Evolutionary conservation across 64 coral and sea anemone genomes (phyloP), one percentile per base, ranked within the genome.

Genomic region (Stylophora pistillata): DNA sequence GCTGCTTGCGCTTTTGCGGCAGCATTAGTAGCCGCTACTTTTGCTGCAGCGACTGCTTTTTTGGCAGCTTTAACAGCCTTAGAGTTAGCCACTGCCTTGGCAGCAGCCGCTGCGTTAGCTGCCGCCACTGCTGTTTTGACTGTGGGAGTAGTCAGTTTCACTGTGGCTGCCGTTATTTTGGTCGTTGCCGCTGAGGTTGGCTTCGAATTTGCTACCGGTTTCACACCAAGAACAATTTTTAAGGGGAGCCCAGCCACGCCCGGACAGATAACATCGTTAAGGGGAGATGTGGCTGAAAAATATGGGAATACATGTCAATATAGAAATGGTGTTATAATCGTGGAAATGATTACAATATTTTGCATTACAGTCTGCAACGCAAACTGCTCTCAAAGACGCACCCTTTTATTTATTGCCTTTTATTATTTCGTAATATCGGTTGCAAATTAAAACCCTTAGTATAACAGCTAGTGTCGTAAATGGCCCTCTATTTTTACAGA

Each of bases 1-100:
- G 70, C 85, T 34, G 70, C 72, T 20, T 73, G 21, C 58, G 85
- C 72, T 74, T 73, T 75, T 26, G 85, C 72, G 23, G 26, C 72
- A 6, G 85, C 85, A 20, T 73, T 75, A 58, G 85, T 30, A 1
- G 69, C 56, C 26, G 72, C 85, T 23, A 57, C 20, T 23, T 57
- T 87, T 1, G 28, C 53, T 58, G 85, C 85, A 34, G 23, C 68
- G 3, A 55, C 53, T 2, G 85, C 72, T 74, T 56, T 87, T 28
- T 57, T 62, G 2, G 85, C 85, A 13, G 71, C 72, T 31, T 34
- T 15, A 20, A 55, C 74, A 20, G 74, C 74, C 53, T 34, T 55
- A 47, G 74, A 47, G 9, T 34, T 76, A 47, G 68, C 23, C 21
- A 68, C 71, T 32, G 71, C 85, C 30, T 73, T 58, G 5, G 85